Percentiles rank a stretch among this genome's conserved stretches.
Evolutionary conservation across 2,797 vertebrate genomes (phyloP).

Genomic region (Notoglanidium macrostoma): DNA sequence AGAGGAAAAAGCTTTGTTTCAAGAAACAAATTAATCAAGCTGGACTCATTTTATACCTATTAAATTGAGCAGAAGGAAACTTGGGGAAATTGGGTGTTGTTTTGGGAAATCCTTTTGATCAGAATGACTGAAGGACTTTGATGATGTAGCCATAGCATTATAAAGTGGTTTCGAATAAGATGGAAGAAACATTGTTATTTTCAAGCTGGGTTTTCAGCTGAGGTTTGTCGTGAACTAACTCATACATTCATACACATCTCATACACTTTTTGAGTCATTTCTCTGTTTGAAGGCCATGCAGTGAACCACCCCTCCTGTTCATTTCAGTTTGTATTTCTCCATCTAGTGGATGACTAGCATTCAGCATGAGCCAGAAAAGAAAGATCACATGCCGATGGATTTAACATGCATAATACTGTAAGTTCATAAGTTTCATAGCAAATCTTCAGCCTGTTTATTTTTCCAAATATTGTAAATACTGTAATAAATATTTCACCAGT

Average conservation of each 20-base stretch:
- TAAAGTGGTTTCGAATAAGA: neutral
- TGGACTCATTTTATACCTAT: neutral
- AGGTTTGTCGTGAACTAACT: neutral
- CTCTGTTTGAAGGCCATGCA: neutral
- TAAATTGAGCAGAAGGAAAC: no score
- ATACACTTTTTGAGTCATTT: neutral
- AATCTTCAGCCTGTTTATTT: neutral
- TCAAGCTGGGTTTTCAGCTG: neutral
- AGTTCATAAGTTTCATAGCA: no score
- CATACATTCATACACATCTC: neutral
- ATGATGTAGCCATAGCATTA: neutral
- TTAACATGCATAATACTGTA: neutral
- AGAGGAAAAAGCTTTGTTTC: neutral
- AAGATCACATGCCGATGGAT: neutral
- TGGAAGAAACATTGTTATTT: neutral
- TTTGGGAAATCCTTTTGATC: neutral
- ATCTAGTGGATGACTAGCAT: slow-evolving; percentile 1
- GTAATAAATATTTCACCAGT: neutral
- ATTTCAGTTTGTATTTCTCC: neutral
- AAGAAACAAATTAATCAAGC: neutral
- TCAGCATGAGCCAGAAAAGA: neutral
- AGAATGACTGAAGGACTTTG: neutral
- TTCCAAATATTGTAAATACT: neutral
- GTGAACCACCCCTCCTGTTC: neutral
- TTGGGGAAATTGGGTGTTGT: neutral